phyloP scores from a whole-genome alignment of 23 tunicate species.

The Halocynthia roretzi region DNA sequence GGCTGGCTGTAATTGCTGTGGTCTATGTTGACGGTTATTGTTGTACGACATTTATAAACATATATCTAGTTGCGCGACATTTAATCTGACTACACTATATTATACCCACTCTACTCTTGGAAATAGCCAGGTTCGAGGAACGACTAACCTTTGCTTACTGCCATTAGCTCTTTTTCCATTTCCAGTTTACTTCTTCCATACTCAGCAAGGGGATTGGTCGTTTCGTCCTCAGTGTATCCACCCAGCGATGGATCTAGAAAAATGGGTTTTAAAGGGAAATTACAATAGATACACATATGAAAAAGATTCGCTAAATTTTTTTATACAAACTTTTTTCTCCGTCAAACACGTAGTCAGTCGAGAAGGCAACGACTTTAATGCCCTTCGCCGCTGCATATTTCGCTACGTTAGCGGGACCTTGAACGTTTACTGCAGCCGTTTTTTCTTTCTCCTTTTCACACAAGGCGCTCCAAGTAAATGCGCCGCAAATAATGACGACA shows the following conservation, averaged over 20 bases:
- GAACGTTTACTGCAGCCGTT: not conserved
- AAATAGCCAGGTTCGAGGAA: no score
- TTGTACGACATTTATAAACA: no score
- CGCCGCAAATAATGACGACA: conserved; percentile 1
- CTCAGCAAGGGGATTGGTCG: not conserved
- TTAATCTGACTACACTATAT: no score
- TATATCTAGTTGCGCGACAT: no score
- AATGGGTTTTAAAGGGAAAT: not conserved
- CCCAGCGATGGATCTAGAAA: not conserved
- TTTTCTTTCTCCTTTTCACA: not conserved
- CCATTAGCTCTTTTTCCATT: not conserved
- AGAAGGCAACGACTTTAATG: not conserved
- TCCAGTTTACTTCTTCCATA: not conserved
- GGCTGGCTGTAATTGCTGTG: no score
- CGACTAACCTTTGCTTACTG: not conserved
- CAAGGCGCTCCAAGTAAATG: not conserved
- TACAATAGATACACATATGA: not conserved
- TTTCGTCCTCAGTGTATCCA: not conserved
- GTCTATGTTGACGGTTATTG: no score
- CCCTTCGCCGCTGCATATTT: not conserved
- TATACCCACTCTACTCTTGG: no score
- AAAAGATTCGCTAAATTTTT: not conserved
- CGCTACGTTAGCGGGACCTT: conserved; percentile 1
- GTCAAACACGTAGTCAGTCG: conserved; percentile 6
- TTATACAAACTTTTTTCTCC: not conserved